Evolutionary conservation across 2,888 invertebrate species (phyloP), one percentile per base, ranked within the genome.

Genomic region (Tetragonula carbonaria): DNA sequence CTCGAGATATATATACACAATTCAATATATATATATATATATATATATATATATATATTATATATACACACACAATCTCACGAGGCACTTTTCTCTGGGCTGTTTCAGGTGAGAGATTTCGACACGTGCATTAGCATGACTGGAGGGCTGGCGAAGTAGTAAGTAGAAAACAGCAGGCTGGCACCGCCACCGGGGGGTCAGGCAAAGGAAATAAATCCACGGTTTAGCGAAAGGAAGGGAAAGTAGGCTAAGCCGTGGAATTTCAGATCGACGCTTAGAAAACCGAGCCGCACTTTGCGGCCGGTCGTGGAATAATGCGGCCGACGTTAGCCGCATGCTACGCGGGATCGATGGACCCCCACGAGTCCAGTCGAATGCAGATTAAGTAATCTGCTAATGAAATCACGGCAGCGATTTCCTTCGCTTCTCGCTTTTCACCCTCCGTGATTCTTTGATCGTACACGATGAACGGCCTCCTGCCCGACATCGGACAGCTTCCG

Each of bases 51-150:
- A 23, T 23, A 23, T 23, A 23, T 23, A n/a, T n/a, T n/a, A n/a
- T n/a, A n/a, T n/a, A n/a, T n/a, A n/a, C 23, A 23, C 23, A 23
- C 23, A 23, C 23, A 53, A 66, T 73, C 72, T 86, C 66, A 86
- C 80, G 55, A 62, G 38, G 13, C 38, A 8, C 45, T 45, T 45
- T 45, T 76, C 79, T 38, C 68, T 79, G 80, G 51, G 86, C 75
- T 91, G 90, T 91, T 91, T 85, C 90, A 91, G 91, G 91, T 91
- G 84, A 91, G 91, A 66, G 59, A 85, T 84, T 68, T 72, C 79
- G 74, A 74, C 74, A 13, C 23, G 63, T 51, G 66, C 77, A 63
- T 82, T 78, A 71, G 28, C 72, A 18, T 67, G 63, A 28, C 16
- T 6, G 14, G 18, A 16, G 16, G 38, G 14, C 28, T 4, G 53